Base-by-base conservation (phyloP, 2,888 invertebrate species). In the Microctonus aethiopoides region DNA sequence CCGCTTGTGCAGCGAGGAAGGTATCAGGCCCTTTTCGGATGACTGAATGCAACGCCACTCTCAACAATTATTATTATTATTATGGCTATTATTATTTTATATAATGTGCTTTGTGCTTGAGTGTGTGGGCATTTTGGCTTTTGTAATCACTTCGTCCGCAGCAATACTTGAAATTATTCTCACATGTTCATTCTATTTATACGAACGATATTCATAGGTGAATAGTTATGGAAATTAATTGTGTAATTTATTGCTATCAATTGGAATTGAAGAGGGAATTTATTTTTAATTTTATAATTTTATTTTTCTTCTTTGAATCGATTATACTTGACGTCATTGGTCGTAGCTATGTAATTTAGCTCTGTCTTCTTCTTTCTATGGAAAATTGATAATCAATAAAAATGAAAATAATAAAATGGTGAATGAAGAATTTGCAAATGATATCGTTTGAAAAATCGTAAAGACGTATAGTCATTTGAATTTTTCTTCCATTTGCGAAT, bases 1-100 rank as follows among this genome's bases (percentile, higher is more conserved):
- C 65, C 70, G 60, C 70, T 54, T 54, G 63, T 68, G 68, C 64
- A 60, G 20, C 64, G 54, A 34, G n/a, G n/a, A 57, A 63, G 63
- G 64, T 70, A 70, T 70, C 70, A 70, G 61, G 34, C 24, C 60
- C 13, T 61, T 56, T 52, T 20, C 51, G 65, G 61, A 60, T 70
- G 61, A 70, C 70, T 70, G 61, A 65, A 70, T 32, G 29, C 64
- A 41, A 39, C 22, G 54, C 60, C 59, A 57, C 32, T 56, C n/a
- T 5, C 39, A 39, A 13, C n/a, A n/a, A 46, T 46, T 46, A 16
- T 46, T 46, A 16, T 46, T 16, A 29, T 29, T 5, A n/a, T n/a
- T n/a, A n/a, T n/a, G n/a, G n/a, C n/a, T n/a, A n/a, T n/a, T n/a
- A 29, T 29, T 5, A 5, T 5, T 29, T 5, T 29, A 46, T 46